phyloP scores from a whole-genome alignment of 2,888 invertebrate species.

The Stramonita haemastoma region DNA sequence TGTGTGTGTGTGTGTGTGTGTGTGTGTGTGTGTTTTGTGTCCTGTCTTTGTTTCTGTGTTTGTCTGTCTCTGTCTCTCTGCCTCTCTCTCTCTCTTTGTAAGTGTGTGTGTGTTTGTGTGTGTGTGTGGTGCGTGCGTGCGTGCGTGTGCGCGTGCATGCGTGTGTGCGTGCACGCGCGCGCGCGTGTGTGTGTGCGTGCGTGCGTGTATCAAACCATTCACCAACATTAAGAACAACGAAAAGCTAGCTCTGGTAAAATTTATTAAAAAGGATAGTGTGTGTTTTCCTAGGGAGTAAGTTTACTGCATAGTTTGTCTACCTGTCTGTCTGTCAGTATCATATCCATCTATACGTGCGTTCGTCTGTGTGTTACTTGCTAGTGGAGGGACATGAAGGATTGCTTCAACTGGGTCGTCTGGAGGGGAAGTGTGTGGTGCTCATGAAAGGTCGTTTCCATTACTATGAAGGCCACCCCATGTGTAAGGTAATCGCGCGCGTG shows the following conservation, averaged over 20 bases:
- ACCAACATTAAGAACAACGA: too few species aligned
- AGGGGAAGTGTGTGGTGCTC: slow-evolving; percentile 90
- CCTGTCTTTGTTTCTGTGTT: too few species aligned
- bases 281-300: too few species aligned
- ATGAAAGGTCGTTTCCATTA: slow-evolving; percentile 99
- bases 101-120: background rate
- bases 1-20: too few species aligned
- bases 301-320: too few species aligned
- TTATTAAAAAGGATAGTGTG: too few species aligned
- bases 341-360: too few species aligned
- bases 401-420: slow-evolving; percentile 91
- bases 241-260: too few species aligned
- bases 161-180: background rate
- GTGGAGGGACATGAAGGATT: slow-evolving; percentile 95
- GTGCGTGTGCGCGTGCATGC: background rate
- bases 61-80: background rate
- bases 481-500: slow-evolving; percentile 51
- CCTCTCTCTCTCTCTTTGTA: background rate
- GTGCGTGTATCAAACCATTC: too few species aligned
- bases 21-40: too few species aligned
- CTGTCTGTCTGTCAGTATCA: too few species aligned
- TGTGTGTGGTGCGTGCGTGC: background rate
- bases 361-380: slow-evolving; percentile 73
- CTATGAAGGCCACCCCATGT: slow-evolving; percentile 94
- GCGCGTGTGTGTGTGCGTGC: too few species aligned